Evolutionary conservation across 2,797 vertebrate genomes (phyloP).

Genomic region (Leptoclinus maculatus): DNA sequence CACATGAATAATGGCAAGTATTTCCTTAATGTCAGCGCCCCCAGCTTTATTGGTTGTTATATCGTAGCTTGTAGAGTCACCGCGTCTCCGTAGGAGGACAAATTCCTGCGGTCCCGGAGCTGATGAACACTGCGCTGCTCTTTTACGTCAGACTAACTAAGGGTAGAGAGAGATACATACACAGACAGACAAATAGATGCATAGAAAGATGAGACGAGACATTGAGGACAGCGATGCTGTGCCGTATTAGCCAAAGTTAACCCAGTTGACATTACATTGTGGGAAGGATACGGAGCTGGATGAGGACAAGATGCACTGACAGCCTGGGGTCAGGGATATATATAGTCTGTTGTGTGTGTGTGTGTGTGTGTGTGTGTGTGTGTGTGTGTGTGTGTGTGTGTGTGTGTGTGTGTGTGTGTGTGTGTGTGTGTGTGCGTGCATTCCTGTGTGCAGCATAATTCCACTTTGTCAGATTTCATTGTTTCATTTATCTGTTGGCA

Average conservation of each 20-base stretch:
- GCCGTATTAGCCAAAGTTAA: slow-evolving; percentile 64
- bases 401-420: slow-evolving; percentile 20
- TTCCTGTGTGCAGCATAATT: slow-evolving; percentile 48
- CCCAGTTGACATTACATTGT: slow-evolving; percentile 63
- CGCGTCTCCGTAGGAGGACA: neutral
- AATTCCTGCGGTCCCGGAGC: neutral
- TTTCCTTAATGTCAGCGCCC: neutral
- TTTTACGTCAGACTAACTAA: slow-evolving; percentile 11
- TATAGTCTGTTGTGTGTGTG: slow-evolving; percentile 49
- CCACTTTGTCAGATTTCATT: slow-evolving; percentile 62
- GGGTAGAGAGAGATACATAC: slow-evolving; percentile 3
- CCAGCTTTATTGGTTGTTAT: slow-evolving; percentile 4
- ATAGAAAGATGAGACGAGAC: slow-evolving; percentile 34
- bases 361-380: too few species aligned
- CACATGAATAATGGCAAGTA: neutral
- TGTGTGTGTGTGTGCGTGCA: neutral
- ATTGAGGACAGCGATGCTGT: slow-evolving; percentile 42
- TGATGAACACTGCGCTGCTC: neutral
- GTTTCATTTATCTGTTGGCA: slow-evolving; percentile 54
- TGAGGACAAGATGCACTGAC: slow-evolving; percentile 73
- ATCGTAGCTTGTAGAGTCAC: neutral
- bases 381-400: slow-evolving; percentile 24
- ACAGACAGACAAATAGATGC: slow-evolving; percentile 20
- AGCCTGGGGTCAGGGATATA: slow-evolving; percentile 74
- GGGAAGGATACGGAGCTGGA: slow-evolving; percentile 68